Evolutionary conservation across 1,140 invertebrate genomes (phyloP).

Genomic region (Ceratina japonica): DNA sequence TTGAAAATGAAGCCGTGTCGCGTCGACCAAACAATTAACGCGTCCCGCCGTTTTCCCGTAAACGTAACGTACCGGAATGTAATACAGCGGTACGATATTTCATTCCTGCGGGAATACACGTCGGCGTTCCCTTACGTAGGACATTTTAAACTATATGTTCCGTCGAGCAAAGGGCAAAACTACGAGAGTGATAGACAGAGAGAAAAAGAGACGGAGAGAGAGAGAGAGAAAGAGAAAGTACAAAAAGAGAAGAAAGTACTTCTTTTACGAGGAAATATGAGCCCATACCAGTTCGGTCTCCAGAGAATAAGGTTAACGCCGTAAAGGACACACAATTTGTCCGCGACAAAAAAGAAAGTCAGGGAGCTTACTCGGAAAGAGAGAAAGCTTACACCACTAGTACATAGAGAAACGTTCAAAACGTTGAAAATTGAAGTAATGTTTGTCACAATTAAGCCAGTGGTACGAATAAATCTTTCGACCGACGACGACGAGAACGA

Average conservation of each 20-base stretch:
- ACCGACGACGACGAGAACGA: background rate
- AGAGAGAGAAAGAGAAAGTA: conserved; percentile 24
- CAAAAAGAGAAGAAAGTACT: conserved; percentile 27
- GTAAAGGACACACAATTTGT: conserved; percentile 63
- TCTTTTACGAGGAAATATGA: conserved; percentile 44
- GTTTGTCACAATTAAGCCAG: conserved; percentile 44
- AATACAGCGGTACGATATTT: conserved; percentile 23
- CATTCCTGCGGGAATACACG: conserved; percentile 20
- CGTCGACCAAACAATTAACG: conserved; percentile 21
- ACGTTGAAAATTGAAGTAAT: conserved; percentile 27
- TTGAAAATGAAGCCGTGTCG: background rate
- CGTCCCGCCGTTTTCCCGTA: background rate
- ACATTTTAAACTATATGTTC: conserved; percentile 41
- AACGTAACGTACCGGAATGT: conserved; percentile 19
- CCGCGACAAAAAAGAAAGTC: conserved; percentile 42
- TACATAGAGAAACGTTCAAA: conserved; percentile 9
- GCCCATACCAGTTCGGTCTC: conserved; percentile 54
- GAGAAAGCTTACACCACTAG: background rate
- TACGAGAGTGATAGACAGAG: too few species aligned
- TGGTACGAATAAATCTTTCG: conserved; percentile 27
- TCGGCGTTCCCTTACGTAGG: conserved; percentile 16
- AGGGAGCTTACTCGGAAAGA: background rate
- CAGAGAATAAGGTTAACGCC: conserved; percentile 60
- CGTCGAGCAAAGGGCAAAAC: conserved; percentile 19
- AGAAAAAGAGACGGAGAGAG: background rate